Evolutionary conservation across 2,113 vertebrate species (phyloP), one percentile per base, ranked within the genome.

Genomic region (Nycticorax nycticorax): DNA sequence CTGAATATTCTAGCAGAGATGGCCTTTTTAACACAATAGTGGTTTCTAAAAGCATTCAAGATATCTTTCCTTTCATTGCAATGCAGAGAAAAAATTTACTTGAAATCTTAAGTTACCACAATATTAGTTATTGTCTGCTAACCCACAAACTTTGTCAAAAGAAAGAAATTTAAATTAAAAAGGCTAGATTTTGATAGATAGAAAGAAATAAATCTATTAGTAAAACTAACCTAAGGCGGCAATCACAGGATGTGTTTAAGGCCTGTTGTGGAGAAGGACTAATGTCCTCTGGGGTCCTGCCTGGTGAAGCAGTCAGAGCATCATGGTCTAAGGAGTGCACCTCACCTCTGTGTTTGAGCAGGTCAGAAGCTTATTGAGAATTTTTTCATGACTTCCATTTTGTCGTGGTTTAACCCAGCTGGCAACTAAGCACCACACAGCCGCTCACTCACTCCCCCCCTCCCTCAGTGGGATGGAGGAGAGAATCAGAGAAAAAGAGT

Each of bases 241-340:
- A 88, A 21, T n/a, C 2, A 19, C 0, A 2, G 15, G 12, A 47
- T 68, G 39, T 1, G 1, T 73, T 91, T 77, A 84, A 83, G 2
- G 2, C 1, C 7, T 77, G 11, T 21, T 57, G 14, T 84, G 45
- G 32, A 53, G 23, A 69, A 43, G 7, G 19, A 35, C 9, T 59
- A 4, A 55, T 18, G 19, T 77, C 27, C 32, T 45, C 4, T 24
- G 21, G 18, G 7, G 24, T 69, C 59, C 39, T 83, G 9, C 20
- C 33, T 84, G 21, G 16, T 66, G 26, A 88, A 89, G 15, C 3
- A 64, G 52, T 19, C 24, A 55, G 27, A 63, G 14, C 9, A 35
- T 67, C 41, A 24, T 17, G 5, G 8, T 50, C 6, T n/a, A 67
- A 66, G 14, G 5, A 3, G 10, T 60, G 27, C 0, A 0, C 17